Evolutionary conservation across 1,140 invertebrate species (phyloP), one percentile per base, ranked within the genome.

Genomic region (silkworm (Bombyx mori)): DNA sequence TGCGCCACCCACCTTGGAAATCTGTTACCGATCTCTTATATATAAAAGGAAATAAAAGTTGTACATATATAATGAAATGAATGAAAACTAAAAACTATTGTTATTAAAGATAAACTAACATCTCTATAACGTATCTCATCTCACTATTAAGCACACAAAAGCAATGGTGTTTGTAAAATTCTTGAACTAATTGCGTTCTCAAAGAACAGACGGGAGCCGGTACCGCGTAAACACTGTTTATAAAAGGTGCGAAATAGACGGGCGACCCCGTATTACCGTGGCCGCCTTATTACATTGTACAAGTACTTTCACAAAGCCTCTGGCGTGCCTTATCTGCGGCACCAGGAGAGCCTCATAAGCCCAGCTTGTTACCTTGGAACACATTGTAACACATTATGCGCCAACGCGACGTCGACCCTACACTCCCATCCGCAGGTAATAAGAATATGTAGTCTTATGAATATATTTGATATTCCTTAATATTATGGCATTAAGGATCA

Each of bases 331-430:
- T 84, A 84, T 84, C 81, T 77, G 67, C 64, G 66, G 71, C 65
- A 69, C 71, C 71, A 66, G 65, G 74, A 76, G 76, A 75, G 71
- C 69, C 70, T 77, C 71, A 77, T 84, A 81, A 79, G 73, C 75
- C 63, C 67, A 76, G 66, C 68, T 81, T 77, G 79, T 81, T 82
- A 82, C 81, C 79, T 78, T 65, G 61, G 69, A 82, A 84, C 76
- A 82, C 73, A 81, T 84, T 81, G 75, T 77, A 79, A 65, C 74
- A 82, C 76, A 80, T 82, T 80, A 82, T 77, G 73, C 71, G 73
- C 71, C 61, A 64, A 67, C 67, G 70, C 68, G 66, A 65, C 65
- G 66, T 59, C 69, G 68, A 68, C 71, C 74, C 70, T 61, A 70
- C 65, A 56, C 68, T 56, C 66, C 60, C 71, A 66, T 77, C 69